Base-by-base conservation (phyloP, 2,888 invertebrate genomes). In the Brachycybe producta region DNA sequence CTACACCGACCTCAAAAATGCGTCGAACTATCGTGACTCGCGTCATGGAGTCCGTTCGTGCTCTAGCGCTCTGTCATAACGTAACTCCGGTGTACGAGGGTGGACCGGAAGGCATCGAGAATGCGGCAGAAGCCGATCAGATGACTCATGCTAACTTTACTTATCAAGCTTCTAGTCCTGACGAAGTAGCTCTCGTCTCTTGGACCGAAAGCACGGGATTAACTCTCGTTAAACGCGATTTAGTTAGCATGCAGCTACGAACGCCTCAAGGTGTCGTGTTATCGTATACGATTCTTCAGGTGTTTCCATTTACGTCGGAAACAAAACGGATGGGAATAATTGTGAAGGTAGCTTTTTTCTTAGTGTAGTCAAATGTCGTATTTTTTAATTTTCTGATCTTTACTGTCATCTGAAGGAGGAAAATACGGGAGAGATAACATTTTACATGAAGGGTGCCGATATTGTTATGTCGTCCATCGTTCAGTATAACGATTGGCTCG, bases 371-470 rank as follows among this genome's bases (percentile, higher is more conserved):
- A 40, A 28, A 38, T 32, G 17, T 35, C 5, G 30, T 51, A 8
- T 21, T 21, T 11, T 34, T 30, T 52, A 34, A 43, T 36, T 2
- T 44, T 32, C 11, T 1, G 42, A 38, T 21, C 38, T 24, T 3
- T 13, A 38, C n/a, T 19, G 57, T 58, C 2, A 32, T 61, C 36
- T 46, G 17, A 24, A 82, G 77, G 92, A 79, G 52, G 73, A 75
- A 53, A 66, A 68, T 13, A 80, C 80, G 0, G 85, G 84, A 1
- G 85, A 88, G 65, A 91, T 98, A 53, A 82, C 82, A 13, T 95
- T 97, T 68, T 92, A 91, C 70, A 74, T 97, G 65, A 99, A 99
- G 70, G 98, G 98, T 13, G 98, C 98, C 0, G 98, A 98, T 69
- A 84, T 90, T 27, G 87, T 95, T 0, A 84, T 98, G 80, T 75